Percentiles rank a stretch among this genome's conserved stretches.
Evolutionary conservation across 2,888 invertebrate species (phyloP).

Genomic region (Hydroisotoma schaefferi): DNA sequence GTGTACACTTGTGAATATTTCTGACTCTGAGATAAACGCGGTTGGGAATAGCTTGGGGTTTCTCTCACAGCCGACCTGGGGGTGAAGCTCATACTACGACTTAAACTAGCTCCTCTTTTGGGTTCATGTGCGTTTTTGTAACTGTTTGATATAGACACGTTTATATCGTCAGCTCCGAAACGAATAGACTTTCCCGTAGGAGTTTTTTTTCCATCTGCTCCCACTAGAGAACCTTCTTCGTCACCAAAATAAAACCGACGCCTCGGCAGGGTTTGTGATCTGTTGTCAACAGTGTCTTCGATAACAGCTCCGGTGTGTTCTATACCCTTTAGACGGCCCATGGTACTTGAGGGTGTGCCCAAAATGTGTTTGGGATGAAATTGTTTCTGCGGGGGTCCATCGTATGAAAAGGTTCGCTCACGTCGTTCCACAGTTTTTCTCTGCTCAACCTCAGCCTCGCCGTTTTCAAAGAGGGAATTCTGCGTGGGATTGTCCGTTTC

Average conservation of each 20-base stretch:
- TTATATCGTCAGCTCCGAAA: constrained; percentile 47
- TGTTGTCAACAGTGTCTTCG: constrained; percentile 34
- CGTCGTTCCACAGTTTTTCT: constrained; percentile 47
- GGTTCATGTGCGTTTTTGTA: constrained; percentile 33
- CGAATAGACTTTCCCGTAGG: constrained; percentile 40
- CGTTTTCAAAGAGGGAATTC: constrained; percentile 44
- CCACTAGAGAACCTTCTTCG: constrained; percentile 44
- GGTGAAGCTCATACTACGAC: constrained; percentile 48
- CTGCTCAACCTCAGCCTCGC: constrained; percentile 47
- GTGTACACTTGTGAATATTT: constrained; percentile 57
- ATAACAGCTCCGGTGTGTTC: constrained; percentile 45
- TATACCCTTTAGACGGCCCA: constrained; percentile 46
- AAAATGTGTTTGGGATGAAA: constrained; percentile 48
- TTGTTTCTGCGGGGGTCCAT: constrained; percentile 48
- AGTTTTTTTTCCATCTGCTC: constrained; percentile 16
- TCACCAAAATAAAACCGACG: constrained; percentile 48
- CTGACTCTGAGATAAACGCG: constrained; percentile 32
- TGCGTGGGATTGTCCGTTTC: constrained; percentile 48
- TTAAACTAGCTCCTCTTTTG: constrained; percentile 36
- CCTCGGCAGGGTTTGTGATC: constrained; percentile 45
- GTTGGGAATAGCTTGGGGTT: constrained; percentile 21
- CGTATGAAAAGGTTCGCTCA: constrained; percentile 44
- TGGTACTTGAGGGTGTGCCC: constrained; percentile 44
- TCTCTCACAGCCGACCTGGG: constrained; percentile 33
- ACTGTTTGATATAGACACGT: constrained; percentile 47